Evolutionary conservation across 2,888 invertebrate species (phyloP).

Genomic region (Eristalis arbustorum): DNA sequence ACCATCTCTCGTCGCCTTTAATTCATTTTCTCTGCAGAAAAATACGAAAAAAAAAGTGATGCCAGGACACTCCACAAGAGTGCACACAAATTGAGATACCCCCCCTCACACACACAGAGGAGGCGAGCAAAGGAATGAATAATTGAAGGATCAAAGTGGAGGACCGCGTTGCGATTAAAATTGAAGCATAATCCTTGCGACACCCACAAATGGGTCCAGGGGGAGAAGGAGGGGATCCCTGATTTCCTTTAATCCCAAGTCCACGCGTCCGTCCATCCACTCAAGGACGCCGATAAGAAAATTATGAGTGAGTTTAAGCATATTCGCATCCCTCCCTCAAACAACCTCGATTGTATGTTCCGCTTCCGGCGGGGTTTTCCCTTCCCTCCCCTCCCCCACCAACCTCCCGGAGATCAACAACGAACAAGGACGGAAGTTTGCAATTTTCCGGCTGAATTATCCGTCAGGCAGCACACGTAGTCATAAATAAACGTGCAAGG

Average conservation of each 20-base stretch:
- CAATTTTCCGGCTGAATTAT: conserved; percentile 63
- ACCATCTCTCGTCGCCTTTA: conserved; percentile 32
- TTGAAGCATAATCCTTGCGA: neutral
- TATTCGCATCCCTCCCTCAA: neutral
- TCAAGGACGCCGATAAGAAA: conserved; percentile 44
- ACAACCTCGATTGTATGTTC: neutral
- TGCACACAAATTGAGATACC: conserved; percentile 19
- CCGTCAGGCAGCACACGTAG: conserved; percentile 63
- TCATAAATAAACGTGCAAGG: conserved; percentile 57
- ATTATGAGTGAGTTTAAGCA: conserved; percentile 43
- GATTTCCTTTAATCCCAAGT: neutral
- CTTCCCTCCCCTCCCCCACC: too few relatives aligned
- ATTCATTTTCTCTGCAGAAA: conserved; percentile 21
- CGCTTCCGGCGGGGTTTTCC: conserved; percentile 22
- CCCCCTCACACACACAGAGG: neutral
- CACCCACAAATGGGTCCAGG: neutral
- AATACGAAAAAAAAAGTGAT: neutral
- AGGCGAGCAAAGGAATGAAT: neutral
- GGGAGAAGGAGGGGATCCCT: too few relatives aligned
- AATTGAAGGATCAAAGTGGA: conserved; percentile 24
- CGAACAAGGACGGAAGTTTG: conserved; percentile 46
- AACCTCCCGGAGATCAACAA: neutral
- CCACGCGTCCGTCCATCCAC: neutral
- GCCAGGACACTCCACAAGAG: conserved; percentile 11
- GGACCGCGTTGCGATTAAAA: conserved; percentile 8